A percentile compares a stretch with the other conserved stretches of the same genome.
phyloP scores from a whole-genome alignment of 2,113 vertebrate species.

The Oophaga pumilio region DNA sequence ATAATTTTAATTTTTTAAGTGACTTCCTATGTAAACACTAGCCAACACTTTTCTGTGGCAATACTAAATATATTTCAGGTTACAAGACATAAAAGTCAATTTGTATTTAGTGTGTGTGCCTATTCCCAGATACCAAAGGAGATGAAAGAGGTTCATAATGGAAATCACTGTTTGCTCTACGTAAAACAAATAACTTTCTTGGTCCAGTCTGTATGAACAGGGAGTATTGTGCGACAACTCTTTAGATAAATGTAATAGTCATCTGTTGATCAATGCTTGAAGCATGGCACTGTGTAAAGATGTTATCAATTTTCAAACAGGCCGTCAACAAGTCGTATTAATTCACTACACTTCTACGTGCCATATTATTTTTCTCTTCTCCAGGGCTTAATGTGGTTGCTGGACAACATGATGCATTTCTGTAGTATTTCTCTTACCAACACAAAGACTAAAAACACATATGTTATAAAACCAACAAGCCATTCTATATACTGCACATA shows the following conservation, averaged over 20 bases:
- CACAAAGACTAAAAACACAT: constrained; percentile 59
- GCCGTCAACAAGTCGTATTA: constrained; percentile 62
- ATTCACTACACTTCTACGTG: constrained; percentile 60
- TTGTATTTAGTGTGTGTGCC: constrained; percentile 67
- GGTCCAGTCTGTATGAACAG: constrained; percentile 57
- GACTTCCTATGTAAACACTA: constrained; percentile 53
- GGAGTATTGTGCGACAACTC: constrained; percentile 63
- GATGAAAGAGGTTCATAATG: constrained; percentile 67
- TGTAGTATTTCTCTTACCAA: constrained; percentile 53
- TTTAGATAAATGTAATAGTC: constrained; percentile 67
- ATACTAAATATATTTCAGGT: constrained; percentile 54
- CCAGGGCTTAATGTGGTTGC: constrained; percentile 67
- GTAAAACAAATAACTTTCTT: constrained; percentile 71
- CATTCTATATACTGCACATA: constrained; percentile 27
- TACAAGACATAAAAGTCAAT: constrained; percentile 59
- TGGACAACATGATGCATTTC: constrained; percentile 63
- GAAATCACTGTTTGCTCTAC: constrained; percentile 73
- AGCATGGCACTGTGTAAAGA: constrained; percentile 70
- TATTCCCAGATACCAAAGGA: constrained; percentile 74
- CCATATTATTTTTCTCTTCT: constrained; percentile 59
- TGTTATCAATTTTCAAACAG: constrained; percentile 65
- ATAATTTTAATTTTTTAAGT: constrained; percentile 50
- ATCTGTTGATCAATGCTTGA: constrained; percentile 63
- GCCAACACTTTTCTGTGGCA: constrained; percentile 39
- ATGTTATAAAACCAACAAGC: constrained; percentile 62